Evolutionary conservation across 1,140 invertebrate genomes (phyloP).

Genomic region (Bombyx mandarina): DNA sequence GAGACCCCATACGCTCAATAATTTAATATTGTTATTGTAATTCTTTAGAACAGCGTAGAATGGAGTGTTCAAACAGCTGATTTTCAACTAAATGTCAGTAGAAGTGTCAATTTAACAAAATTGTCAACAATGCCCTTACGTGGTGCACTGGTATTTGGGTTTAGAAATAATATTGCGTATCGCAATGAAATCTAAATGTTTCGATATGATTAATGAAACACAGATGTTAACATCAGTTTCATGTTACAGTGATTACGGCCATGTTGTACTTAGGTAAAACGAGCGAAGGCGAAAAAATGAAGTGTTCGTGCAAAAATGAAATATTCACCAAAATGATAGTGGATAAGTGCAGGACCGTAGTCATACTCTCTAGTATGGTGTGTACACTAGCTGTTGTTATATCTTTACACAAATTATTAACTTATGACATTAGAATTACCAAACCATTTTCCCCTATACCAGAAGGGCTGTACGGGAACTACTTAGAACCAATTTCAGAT

Average conservation of each 20-base stretch:
- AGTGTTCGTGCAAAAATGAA: constrained; percentile 27
- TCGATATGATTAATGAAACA: constrained; percentile 10
- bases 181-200: constrained; percentile 53
- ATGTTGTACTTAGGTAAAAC: constrained; percentile 58
- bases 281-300: constrained; percentile 39
- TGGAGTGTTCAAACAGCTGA: background rate
- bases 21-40: background rate
- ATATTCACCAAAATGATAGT: constrained; percentile 47
- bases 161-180: constrained; percentile 43
- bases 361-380: constrained; percentile 56
- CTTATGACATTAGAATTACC: constrained; percentile 43
- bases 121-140: constrained; percentile 42
- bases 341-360: constrained; percentile 55
- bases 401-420: constrained; percentile 51
- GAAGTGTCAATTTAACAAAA: constrained; percentile 9
- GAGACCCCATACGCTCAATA: no score
- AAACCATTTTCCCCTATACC: constrained; percentile 62
- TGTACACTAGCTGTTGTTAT: constrained; percentile 53
- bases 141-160: constrained; percentile 58
- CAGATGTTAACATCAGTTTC: constrained; percentile 29
- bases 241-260: constrained; percentile 20
- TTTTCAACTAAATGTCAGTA: background rate
- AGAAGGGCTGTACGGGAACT: constrained; percentile 51
- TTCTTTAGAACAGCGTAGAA: background rate
- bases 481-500: constrained; percentile 42